These are phyloP conservation scores for Pangasianodon hypophthalmus DNA, from an alignment of 2,113 vertebrate genomes.

Conservation along the genomic window DNA sequence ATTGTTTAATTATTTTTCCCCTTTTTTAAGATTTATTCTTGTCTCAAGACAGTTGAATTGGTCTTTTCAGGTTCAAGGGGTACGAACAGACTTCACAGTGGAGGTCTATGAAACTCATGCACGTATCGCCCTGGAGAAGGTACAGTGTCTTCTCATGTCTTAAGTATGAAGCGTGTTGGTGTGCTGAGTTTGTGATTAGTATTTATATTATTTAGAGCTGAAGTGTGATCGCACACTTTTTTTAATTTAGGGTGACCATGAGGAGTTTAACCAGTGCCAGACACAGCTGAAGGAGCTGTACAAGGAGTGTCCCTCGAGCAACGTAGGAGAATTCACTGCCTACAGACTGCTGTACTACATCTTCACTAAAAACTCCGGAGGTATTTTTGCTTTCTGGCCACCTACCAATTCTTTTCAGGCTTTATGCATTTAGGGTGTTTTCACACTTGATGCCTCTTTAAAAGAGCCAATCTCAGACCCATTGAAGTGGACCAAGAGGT, in stretches of 20 bases:
- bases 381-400: constrained; percentile 60
- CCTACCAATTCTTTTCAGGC: constrained; percentile 42
- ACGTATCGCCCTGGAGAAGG: constrained; percentile 90
- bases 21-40: not conserved
- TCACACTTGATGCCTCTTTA: too few relatives aligned
- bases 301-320: constrained; percentile 81
- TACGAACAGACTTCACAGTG: constrained; percentile 89
- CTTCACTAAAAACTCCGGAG: constrained; percentile 90
- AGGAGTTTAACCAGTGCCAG: constrained; percentile 95
- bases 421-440: not conserved
- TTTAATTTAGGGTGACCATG: constrained; percentile 83
- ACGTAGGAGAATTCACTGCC: constrained; percentile 89
- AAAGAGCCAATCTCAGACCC: too few relatives aligned
- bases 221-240: not conserved
- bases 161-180: not conserved
- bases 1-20: too few relatives aligned
- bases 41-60: not conserved
- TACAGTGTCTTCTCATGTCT: constrained; percentile 45
- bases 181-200: not conserved
- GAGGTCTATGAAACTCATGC: constrained; percentile 93
- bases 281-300: constrained; percentile 90
- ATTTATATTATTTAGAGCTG: not conserved
- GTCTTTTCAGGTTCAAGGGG: constrained; percentile 80
- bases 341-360: constrained; percentile 91
- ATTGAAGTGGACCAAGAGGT: too few relatives aligned